phyloP scores from a whole-genome alignment of 2,797 vertebrate genomes.

The Silurus aristotelis region DNA sequence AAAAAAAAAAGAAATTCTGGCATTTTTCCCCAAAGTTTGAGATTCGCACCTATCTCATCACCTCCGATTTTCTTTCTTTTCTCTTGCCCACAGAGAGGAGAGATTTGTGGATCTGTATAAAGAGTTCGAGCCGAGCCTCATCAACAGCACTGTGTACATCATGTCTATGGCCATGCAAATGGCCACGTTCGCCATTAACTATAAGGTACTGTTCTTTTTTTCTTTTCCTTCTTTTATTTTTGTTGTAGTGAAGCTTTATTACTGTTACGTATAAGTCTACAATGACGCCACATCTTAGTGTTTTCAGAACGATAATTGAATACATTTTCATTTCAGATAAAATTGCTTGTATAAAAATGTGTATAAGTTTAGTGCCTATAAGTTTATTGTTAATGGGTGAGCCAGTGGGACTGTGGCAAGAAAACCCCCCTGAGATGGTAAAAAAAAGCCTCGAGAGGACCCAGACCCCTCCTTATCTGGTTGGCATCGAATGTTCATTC shows the following conservation, averaged over 20 bases:
- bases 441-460: no score
- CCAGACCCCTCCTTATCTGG: no score
- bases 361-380: no score
- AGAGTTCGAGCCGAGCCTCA: constrained; percentile 94
- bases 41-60: not conserved
- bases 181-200: constrained; percentile 99
- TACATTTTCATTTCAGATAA: no score
- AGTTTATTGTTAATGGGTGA: no score
- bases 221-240: no score
- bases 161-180: constrained; percentile 99
- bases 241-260: not conserved
- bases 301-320: not conserved
- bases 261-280: not conserved
- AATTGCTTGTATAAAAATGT: no score
- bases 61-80: not conserved
- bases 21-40: not conserved
- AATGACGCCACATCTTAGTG: not conserved
- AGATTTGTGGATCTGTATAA: constrained; percentile 92
- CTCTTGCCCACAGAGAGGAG: constrained; percentile 75
- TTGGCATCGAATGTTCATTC: no score
- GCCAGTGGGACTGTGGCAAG: no score
- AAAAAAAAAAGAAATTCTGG: no score
- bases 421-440: no score
- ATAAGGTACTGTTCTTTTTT: constrained; percentile 80
- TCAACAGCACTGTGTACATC: constrained; percentile 98